These are phyloP conservation scores for Andrena praecox DNA, from an alignment of 2,888 invertebrate species.

Conservation along the genomic window DNA sequence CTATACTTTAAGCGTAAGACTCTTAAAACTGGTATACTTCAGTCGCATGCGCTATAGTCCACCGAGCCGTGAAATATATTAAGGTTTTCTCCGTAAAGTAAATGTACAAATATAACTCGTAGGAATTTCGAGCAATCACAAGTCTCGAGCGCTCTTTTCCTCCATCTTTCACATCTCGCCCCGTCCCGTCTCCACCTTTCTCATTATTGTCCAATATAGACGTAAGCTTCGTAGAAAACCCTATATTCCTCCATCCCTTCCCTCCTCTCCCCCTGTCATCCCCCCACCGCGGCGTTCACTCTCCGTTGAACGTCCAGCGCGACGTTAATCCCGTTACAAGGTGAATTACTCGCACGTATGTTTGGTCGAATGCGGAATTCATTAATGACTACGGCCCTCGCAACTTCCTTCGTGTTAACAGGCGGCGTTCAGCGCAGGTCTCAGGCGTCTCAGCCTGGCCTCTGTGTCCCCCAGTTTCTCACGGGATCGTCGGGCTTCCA, in stretches of 20 bases:
- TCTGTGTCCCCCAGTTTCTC: neutral
- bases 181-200: conserved; percentile 36
- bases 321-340: conserved; percentile 45
- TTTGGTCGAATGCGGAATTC: conserved; percentile 59
- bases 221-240: conserved; percentile 61
- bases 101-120: conserved; percentile 67
- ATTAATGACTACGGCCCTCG: conserved; percentile 60
- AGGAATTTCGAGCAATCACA: conserved; percentile 67
- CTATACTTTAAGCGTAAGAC: conserved; percentile 64
- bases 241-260: conserved; percentile 20
- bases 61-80: conserved; percentile 68
- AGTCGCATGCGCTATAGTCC: conserved; percentile 65
- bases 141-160: conserved; percentile 62
- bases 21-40: conserved; percentile 63
- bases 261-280: neutral
- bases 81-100: conserved; percentile 65
- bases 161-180: conserved; percentile 28
- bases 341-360: conserved; percentile 53
- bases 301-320: conserved; percentile 36
- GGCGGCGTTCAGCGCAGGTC: conserved; percentile 24
- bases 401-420: conserved; percentile 53
- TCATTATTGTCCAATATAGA: conserved; percentile 71
- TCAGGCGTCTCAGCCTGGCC: conserved; percentile 8
- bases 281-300: neutral
- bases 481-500: conserved; percentile 19